Evolutionary conservation across 2,113 vertebrate species (phyloP).

Genomic region (Eulacestoma nigropectus): DNA sequence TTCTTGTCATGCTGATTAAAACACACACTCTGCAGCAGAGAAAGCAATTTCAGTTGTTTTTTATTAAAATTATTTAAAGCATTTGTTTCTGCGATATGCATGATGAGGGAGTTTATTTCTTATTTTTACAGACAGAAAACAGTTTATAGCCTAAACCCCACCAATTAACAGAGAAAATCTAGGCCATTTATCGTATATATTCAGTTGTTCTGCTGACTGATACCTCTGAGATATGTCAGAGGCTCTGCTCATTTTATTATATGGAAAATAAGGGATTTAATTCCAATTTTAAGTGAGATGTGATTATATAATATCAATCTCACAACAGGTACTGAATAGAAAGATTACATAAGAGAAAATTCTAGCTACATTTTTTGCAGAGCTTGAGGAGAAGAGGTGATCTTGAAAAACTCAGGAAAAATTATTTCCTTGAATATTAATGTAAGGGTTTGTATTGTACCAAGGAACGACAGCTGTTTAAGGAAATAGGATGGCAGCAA

Average conservation of each 20-base stretch:
- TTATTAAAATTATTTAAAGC: background rate
- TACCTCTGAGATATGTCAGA: background rate
- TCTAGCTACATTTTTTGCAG: background rate
- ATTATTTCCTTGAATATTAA: background rate
- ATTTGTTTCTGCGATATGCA: background rate
- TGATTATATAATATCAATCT: background rate
- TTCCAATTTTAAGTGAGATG: background rate
- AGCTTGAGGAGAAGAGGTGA: background rate
- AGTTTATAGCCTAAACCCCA: background rate
- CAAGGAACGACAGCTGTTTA: background rate
- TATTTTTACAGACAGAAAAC: background rate
- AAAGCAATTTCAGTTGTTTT: background rate
- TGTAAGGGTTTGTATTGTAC: background rate
- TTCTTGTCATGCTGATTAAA: background rate
- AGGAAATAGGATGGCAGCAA: background rate
- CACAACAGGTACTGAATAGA: background rate
- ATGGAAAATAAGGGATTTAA: background rate
- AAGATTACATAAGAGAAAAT: background rate
- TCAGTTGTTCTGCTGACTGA: background rate
- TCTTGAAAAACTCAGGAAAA: background rate
- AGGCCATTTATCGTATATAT: background rate
- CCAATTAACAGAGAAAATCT: background rate
- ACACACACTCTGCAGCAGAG: background rate
- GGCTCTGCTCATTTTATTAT: background rate
- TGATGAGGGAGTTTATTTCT: background rate